Conservation (phyloP, 2,113 vertebrate species). For the Centropus bengalensis region DNA sequence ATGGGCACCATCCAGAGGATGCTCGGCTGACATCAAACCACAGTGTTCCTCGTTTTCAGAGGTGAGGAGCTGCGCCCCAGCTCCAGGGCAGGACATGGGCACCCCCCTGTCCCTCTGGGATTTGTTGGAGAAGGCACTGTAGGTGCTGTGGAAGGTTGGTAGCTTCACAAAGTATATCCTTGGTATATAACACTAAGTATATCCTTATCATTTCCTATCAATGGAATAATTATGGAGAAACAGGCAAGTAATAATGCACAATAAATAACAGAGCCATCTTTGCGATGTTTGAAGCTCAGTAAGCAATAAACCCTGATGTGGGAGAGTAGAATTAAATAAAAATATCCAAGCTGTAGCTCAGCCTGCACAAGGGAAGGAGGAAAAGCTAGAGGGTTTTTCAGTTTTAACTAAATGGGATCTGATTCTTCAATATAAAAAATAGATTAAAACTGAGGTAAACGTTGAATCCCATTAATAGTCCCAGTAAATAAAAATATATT, state of each 20-base stretch:
- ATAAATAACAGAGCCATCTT: background rate
- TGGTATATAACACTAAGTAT: accelerated
- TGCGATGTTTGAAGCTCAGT: background rate
- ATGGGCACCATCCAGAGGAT: background rate
- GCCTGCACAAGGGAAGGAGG: background rate
- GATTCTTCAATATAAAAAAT: conserved; percentile 23
- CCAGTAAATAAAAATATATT: conserved; percentile 28
- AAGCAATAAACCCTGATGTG: background rate
- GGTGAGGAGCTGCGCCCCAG: too few relatives aligned
- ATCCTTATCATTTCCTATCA: background rate
- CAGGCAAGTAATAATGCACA: background rate
- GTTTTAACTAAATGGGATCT: background rate
- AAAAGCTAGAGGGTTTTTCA: background rate
- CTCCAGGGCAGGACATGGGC: background rate
- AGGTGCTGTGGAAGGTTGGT: too few relatives aligned
- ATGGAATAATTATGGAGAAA: background rate
- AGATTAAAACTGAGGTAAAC: conserved; percentile 37
- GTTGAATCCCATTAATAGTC: conserved; percentile 28
- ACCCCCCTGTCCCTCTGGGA: background rate
- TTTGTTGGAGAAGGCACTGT: too few relatives aligned
- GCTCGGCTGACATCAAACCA: background rate
- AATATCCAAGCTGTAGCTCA: background rate
- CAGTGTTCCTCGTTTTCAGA: accelerated
- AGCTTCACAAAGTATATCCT: accelerated
- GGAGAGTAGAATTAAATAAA: background rate